Evolutionary conservation across 2,888 invertebrate genomes (phyloP), one percentile per base, ranked within the genome.

Genomic region (Theretra japonica): DNA sequence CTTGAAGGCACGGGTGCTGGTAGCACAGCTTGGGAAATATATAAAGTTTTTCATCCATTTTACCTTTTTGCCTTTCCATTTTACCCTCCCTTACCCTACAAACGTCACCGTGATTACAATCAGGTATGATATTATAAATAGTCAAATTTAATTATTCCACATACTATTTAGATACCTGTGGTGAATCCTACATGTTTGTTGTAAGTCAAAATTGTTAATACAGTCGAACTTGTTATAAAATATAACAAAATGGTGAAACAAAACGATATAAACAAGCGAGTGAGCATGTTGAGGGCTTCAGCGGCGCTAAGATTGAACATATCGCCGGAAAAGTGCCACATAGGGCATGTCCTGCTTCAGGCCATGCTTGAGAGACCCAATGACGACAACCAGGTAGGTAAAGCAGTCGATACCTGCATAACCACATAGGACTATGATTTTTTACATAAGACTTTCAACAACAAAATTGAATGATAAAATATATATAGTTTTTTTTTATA

Each of bases 331-430:
- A 78, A 79, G 25, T 84, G 88, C 33, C 89, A 89, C 70, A 75
- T 88, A 0, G 88, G 89, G 33, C 88, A 88, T 77, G 41, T 89
- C 11, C 68, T 78, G 17, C 74, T 88, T 19, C 83, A 88, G 75
- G 84, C 80, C 15, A 79, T 88, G 82, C 71, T 83, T 68, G 82
- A 85, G 7, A 76, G 76, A 0, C 87, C 88, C 2, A 73, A 80
- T 0, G 71, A 58, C 21, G 71, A 84, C 8, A 77, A 80, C 74
- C 88, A 88, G 81, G 88, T 88, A 76, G 19, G 19, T 58, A 15
- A 25, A 15, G 11, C 4, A 33, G 8, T 33, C 7, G 7, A 30
- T 4, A 30, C 30, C 7, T 30, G 30, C 28, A 28, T 28, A 28
- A 28, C 28, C 4, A 28, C 28, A 28, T 28, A 28, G 28, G 4